phyloP scores from a whole-genome alignment of 2,113 vertebrate genomes.

The Dasyurus viverrinus region DNA sequence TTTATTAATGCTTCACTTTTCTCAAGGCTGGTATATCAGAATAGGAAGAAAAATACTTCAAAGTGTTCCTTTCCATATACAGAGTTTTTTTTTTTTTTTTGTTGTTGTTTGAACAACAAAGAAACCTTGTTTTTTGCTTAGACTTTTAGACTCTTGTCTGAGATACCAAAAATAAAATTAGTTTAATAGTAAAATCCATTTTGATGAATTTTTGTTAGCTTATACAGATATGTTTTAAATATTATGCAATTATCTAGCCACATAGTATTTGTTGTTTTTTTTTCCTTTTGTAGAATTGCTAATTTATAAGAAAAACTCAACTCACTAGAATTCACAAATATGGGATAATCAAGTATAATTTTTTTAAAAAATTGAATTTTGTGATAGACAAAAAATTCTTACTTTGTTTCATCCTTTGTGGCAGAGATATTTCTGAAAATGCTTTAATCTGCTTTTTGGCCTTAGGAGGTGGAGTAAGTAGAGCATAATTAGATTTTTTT shows the following conservation, averaged over 20 bases:
- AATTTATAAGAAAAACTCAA: constrained; percentile 27
- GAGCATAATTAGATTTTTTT: constrained; percentile 41
- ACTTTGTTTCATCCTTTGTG: background rate
- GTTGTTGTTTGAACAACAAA: background rate
- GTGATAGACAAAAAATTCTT: background rate
- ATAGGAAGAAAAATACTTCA: background rate
- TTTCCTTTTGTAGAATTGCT: constrained; percentile 43
- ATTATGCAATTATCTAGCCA: constrained; percentile 49
- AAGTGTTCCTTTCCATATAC: background rate
- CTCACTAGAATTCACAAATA: constrained; percentile 26
- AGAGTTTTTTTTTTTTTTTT: background rate
- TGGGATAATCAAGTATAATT: background rate
- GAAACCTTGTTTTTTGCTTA: background rate
- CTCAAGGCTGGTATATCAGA: constrained; percentile 10
- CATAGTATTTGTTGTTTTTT: constrained; percentile 57
- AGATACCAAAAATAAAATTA: constrained; percentile 23
- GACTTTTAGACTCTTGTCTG: constrained; percentile 9
- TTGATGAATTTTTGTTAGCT: constrained; percentile 36
- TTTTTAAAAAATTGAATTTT: background rate
- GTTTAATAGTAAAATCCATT: constrained; percentile 35
- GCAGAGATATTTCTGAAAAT: background rate
- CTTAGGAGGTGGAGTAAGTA: constrained; percentile 37
- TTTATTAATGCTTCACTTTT: background rate
- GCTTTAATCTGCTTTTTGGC: background rate
- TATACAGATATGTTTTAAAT: constrained; percentile 25